Base-by-base conservation (phyloP, 2,113 vertebrate species). In the Peromyscus californicus region DNA sequence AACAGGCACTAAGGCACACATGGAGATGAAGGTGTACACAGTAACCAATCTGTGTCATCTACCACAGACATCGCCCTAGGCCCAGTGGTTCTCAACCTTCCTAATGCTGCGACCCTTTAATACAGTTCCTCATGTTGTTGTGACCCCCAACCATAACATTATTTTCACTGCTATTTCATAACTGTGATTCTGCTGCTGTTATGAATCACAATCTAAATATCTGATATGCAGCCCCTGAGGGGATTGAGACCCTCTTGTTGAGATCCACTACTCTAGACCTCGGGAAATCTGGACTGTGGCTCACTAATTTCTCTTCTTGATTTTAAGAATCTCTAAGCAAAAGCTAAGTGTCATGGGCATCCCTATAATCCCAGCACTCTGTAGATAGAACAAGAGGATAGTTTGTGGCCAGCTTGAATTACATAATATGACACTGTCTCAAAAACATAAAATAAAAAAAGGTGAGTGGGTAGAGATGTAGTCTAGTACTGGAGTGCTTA, bases 11-110 rank as follows among this genome's bases (percentile, higher is more conserved):
- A 39, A 31, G 33, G 19, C 1, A 22, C 15, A 17, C n/a, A 21
- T 1, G 15, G 26, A 15, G 5, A 84, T 9, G 16, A 22, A 48
- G 33, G 10, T 13, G 4, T 0, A 3, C 21, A 31, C 16, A 54
- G 45, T 6, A 10, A 51, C 31, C 10, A 59, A 1, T 33, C 57
- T 63, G 51, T 74, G 22, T n/a, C 36, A 7, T 39, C 54, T 16
- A 19, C 22, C 22, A 22, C 69, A 54, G 26, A 6, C 11, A 9
- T 63, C 48, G 29, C 4, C 36, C 61, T 65, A 45, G 24, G 4
- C 7, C 39, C 45, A 61, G 36, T 83, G 11, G 3, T 61, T 61
- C 36, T 61, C 57, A 83, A 61, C 57, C 36, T 15, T 39, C 80
- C 36, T 39, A 61, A 16, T 39, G 51, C 36, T 39, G 22, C 15